Base-by-base conservation (phyloP, 2,888 invertebrate genomes). In the Idaea biselata region DNA sequence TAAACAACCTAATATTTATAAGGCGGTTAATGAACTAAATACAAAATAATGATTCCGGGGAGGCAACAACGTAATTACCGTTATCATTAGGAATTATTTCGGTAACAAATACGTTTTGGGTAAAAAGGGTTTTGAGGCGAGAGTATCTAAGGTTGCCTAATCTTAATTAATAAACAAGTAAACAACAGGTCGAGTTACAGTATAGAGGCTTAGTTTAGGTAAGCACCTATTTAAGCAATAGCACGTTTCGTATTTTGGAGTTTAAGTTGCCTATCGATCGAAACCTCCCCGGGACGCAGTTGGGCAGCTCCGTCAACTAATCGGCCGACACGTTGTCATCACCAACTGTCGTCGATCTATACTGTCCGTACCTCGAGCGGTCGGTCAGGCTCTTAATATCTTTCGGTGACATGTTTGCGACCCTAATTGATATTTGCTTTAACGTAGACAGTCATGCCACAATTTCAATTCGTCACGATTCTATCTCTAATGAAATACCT, bases 171-270 rank as follows among this genome's bases (percentile, higher is more conserved):
- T 84, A 81, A 80, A 81, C 80, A 81, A 79, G 86, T 78, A 88
- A 87, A 89, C 88, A 87, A 76, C 79, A 83, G 79, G 80, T 80
- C 72, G 78, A 80, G 77, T 78, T 78, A 77, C 79, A 78, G 68
- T 72, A n/a, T n/a, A 73, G 71, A 75, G 74, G 80, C 80, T 84
- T 79, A 81, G 82, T 84, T 83, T 79, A 79, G 80, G 78, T 80
- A 84, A 86, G 83, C 81, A 83, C 79, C 84, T 89, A 80, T 87
- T 91, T 89, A 90, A 77, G 88, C 87, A 79, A 84, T 84, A 86
- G 81, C 89, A 90, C 90, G 90, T 89, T 87, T 87, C 78, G 80
- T 83, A 82, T 83, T 87, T 86, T 81, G 80, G 79, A 87, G 82
- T 85, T 86, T 78, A 68, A 70, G 72, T 68, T 73, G 63, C 65